phyloP scores from a whole-genome alignment of 2,888 invertebrate species.

The Cinara cedri region DNA sequence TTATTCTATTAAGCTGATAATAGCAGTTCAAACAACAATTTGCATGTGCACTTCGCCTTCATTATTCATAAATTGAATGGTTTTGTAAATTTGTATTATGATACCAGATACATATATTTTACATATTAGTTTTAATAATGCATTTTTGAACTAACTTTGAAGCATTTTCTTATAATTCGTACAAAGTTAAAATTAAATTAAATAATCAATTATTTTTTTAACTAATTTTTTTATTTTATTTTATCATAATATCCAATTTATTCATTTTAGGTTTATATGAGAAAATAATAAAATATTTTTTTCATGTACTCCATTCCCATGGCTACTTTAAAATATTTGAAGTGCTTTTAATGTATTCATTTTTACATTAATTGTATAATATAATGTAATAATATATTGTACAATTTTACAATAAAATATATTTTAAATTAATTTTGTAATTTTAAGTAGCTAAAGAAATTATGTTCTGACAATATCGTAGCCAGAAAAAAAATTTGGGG shows the following conservation, averaged over 20 bases:
- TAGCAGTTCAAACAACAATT: not conserved
- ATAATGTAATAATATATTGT: not conserved
- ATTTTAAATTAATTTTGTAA: not conserved
- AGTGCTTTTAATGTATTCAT: not conserved
- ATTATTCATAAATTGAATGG: not conserved
- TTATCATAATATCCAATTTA: not conserved
- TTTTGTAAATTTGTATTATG: conserved; percentile 20
- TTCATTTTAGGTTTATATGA: not conserved
- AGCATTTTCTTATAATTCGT: not conserved
- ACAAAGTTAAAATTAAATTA: not conserved
- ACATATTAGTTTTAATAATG: not conserved
- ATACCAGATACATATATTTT: not conserved
- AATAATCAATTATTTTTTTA: not conserved
- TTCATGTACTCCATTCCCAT: not conserved
- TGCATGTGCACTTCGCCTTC: not conserved
- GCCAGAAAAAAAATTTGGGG: no score
- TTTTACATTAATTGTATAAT: not conserved
- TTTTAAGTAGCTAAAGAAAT: no score
- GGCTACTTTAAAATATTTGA: not conserved
- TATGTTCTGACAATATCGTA: no score
- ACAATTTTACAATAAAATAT: not conserved
- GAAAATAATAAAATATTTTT: not conserved
- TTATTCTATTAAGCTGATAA: conserved; percentile 17
- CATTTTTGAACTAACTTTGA: conserved; percentile 2
- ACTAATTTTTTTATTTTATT: not conserved